These are phyloP conservation scores for Dermatophagoides farinae DNA, from an alignment of 1,140 invertebrate species.

Conservation along the genomic window DNA sequence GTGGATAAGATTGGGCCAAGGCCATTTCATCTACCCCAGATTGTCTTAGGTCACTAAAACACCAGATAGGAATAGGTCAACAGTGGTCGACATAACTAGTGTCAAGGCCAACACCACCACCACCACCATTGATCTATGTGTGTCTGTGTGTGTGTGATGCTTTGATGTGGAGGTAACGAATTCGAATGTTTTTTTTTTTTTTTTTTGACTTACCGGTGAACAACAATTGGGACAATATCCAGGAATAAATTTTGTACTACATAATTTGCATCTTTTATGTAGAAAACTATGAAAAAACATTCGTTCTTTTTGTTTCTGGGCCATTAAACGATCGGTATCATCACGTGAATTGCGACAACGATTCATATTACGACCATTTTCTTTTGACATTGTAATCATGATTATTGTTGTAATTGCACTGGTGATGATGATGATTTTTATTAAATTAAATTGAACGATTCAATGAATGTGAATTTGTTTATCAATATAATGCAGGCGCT, in stretches of 20 bases:
- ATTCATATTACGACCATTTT: background rate
- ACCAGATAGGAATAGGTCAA: background rate
- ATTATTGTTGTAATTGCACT: background rate
- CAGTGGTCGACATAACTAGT: background rate
- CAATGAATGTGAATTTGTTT: background rate
- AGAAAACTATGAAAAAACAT: background rate
- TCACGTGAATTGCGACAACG: background rate
- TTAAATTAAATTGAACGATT: background rate
- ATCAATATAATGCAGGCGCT: background rate
- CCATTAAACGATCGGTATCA: background rate
- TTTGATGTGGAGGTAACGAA: background rate
- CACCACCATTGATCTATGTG: too few species aligned
- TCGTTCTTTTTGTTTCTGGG: background rate
- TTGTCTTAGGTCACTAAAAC: too few species aligned
- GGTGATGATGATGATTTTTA: background rate
- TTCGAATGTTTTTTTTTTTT: background rate
- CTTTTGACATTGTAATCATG: background rate
- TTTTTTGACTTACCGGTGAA: constrained; percentile 3
- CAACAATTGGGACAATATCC: background rate
- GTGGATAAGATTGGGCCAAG: background rate
- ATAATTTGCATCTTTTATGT: constrained; percentile 2
- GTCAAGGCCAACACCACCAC: background rate
- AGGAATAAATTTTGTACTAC: background rate
- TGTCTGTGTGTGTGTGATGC: too few species aligned
- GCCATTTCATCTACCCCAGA: background rate